Evolutionary conservation across 2,113 vertebrate genomes (phyloP), one percentile per base, ranked within the genome.

Genomic region (Corydoras maculifer): DNA sequence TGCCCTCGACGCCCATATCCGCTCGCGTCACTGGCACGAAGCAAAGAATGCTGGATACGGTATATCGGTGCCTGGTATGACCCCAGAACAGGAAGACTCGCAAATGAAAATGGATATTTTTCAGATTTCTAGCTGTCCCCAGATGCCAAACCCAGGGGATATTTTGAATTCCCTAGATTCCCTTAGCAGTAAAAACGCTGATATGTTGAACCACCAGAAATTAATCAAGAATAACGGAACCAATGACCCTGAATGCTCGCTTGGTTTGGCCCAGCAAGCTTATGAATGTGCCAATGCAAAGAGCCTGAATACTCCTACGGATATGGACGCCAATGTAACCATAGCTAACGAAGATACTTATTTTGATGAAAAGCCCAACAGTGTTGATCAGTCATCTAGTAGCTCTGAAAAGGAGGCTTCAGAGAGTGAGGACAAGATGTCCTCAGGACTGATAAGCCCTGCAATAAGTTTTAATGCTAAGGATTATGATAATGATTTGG

Each of bases 11-110:
- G 94, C 97, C 78, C 97, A 99, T 61, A 95, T 99, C 83, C 92
- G 94, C 68, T 99, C 97, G 71, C 94, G 96, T 9, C 97, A 99
- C 77, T 98, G 96, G 95, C 94, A 95, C 0, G 96, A 99, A 77
- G 95, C 97, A 75, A 96, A 97, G 87, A 90, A 93, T 85, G 94
- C 94, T 32, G 97, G 96, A 7, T 98, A 93, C 82, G 95, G 91
- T 85, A 81, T 99, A 77, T 91, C 92, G 0, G 82, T 94, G 73
- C 92, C 87, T 62, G 92, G 92, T 9, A 94, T 93, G 88, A 89
- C 92, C 10, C 86, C 86, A 25, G 18, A 25, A 62, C 92, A 91
- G 0, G 90, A 92, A 9, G 90, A 89, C 51, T 75, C 69, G 4
- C 35, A 43, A 8, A 43, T 43, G 35, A 43, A 43, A 43, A 8